Conservation (phyloP, 2,888 invertebrate species). For the Phyllotreta striolata region DNA sequence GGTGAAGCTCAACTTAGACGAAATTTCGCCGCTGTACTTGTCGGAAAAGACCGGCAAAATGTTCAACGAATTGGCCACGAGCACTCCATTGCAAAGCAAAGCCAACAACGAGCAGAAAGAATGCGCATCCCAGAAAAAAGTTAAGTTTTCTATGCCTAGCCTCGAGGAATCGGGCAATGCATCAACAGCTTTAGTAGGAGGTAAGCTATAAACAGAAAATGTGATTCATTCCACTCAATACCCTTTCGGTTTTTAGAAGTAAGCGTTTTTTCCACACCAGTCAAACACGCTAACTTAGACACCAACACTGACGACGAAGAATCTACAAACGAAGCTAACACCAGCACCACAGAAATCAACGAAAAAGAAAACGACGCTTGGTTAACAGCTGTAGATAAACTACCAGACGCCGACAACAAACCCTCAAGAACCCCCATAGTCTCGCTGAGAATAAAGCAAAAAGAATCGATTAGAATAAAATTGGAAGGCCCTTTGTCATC, state of each 20-base stretch:
- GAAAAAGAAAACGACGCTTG: conserved; percentile 1
- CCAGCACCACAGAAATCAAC: not conserved
- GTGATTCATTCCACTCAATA: too few species aligned
- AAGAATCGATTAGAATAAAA: conserved; percentile 35
- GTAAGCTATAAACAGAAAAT: conserved; percentile 13
- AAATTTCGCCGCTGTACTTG: conserved; percentile 3
- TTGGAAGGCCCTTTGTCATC: conserved; percentile 40
- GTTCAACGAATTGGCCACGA: conserved; percentile 43
- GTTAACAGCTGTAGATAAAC: conserved; percentile 1
- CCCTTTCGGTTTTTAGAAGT: not conserved
- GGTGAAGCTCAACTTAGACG: not conserved
- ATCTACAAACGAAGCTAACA: too few species aligned
- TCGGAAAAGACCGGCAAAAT: not conserved
- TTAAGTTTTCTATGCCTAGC: conserved; percentile 25
- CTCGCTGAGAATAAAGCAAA: conserved; percentile 33
- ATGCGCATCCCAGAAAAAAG: conserved; percentile 36
- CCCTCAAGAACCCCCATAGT: conserved; percentile 30
- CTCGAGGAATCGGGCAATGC: not conserved
- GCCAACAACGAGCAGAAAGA: conserved; percentile 40
- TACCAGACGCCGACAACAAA: conserved; percentile 7
- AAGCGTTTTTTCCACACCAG: too few species aligned
- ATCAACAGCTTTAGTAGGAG: not conserved
- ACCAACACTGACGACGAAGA: too few species aligned
- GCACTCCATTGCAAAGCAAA: conserved; percentile 51
- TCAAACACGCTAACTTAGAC: too few species aligned